Percentiles rank a stretch among this genome's conserved stretches.
Conservation (phyloP, 2,797 vertebrate genomes). For the Leucoraja ocellata region DNA sequence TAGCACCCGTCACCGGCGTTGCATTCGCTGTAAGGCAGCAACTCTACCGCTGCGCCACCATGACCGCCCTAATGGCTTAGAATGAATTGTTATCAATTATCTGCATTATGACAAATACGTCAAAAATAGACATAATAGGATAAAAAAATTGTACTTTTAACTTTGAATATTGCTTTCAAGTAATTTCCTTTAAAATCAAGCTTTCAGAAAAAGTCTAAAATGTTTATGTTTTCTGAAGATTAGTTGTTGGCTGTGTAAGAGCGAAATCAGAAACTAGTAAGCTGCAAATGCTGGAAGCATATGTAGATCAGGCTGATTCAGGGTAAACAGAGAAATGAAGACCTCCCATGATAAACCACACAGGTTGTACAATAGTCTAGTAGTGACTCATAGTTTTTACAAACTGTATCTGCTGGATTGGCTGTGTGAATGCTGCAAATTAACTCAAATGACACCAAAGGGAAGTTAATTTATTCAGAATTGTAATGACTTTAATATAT, state of each 20-base stretch:
- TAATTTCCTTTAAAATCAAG: background rate
- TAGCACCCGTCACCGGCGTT: no score
- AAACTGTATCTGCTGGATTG: background rate
- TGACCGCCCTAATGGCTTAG: background rate
- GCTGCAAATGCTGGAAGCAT: no score
- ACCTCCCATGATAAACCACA: background rate
- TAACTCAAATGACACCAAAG: constrained; percentile 17
- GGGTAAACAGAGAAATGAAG: background rate
- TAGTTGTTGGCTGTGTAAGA: background rate
- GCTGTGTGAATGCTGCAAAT: constrained; percentile 25
- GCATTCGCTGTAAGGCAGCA: no score
- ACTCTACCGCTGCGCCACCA: no score
- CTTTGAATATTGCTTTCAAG: background rate
- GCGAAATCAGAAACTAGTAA: background rate
- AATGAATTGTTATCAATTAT: background rate
- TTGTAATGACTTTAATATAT: constrained; percentile 34
- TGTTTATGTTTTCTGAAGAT: background rate
- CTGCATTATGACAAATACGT: background rate
- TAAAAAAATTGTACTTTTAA: background rate
- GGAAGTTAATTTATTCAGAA: constrained; percentile 4
- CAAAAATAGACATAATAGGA: background rate
- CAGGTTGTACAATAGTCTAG: background rate
- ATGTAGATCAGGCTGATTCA: no score
- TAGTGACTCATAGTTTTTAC: background rate
- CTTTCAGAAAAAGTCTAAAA: background rate